phyloP scores from a whole-genome alignment of 2,888 invertebrate genomes.

The Polydrusus tereticollis region DNA sequence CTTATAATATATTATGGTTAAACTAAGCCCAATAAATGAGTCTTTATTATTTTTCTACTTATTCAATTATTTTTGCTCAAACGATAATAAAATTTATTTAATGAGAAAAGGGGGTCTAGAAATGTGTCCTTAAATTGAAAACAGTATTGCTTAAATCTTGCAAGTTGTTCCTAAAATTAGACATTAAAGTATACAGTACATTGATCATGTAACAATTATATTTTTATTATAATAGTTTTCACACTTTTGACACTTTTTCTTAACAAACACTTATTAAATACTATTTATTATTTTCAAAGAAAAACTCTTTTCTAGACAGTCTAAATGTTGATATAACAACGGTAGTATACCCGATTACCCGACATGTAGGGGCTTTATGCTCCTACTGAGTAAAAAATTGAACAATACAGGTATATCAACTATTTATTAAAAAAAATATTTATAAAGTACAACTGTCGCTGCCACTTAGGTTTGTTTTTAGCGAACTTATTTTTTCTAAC shows the following conservation, averaged over 20 bases:
- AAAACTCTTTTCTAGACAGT: constrained; percentile 45
- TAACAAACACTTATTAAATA: constrained; percentile 46
- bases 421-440: constrained; percentile 38
- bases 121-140: constrained; percentile 34
- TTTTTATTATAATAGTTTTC: constrained; percentile 41
- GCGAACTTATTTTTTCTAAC: constrained; percentile 20
- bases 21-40: no score
- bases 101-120: constrained; percentile 20
- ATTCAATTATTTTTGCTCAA: constrained; percentile 7
- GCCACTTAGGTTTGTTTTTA: constrained; percentile 38
- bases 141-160: constrained; percentile 38
- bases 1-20: no score
- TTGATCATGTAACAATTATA: constrained; percentile 43
- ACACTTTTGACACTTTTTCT: constrained; percentile 39
- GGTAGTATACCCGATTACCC: constrained; percentile 42
- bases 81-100: background rate
- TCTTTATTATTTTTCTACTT: background rate
- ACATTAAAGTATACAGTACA: constrained; percentile 45
- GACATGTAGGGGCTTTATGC: constrained; percentile 15
- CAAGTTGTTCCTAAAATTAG: constrained; percentile 37
- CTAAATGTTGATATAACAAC: constrained; percentile 47
- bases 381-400: constrained; percentile 43
- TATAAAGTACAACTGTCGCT: constrained; percentile 42
- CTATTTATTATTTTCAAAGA: constrained; percentile 38
- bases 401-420: constrained; percentile 41